Evolutionary conservation across 2,113 vertebrate species (phyloP), one percentile per base, ranked within the genome.

Genomic region (Ochotona curzoniae): DNA sequence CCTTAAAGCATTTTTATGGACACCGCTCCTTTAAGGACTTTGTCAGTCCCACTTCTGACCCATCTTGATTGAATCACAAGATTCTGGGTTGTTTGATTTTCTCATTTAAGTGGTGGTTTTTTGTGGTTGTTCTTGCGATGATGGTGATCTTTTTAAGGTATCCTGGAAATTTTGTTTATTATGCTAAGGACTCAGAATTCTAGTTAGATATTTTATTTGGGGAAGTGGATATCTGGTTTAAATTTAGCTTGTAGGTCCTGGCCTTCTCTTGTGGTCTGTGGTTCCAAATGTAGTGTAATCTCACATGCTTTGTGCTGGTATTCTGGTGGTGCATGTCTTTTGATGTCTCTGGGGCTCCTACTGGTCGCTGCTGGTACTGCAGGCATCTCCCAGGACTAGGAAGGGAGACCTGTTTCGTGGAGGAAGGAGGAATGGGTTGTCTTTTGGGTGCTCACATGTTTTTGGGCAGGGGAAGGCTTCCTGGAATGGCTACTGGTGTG

Each of bases 21-120:
- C 8, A 51, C 38, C 4, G 20, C 9, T 47, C 75, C 49, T 66
- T 93, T 73, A 57, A 93, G 66, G 83, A 78, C 76, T 54, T 86
- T n/a, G 63, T 67, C 47, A 85, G 63, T 81, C 47, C 20, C 85
- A 44, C 76, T 91, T 93, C 80, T 89, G 47, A 79, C 20, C 63
- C 49, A 67, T 88, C n/a, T 89, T 91, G 73, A 8, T 74, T 6
- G 54, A 57, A 14, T 57, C 54, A 57, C 18, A 57, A 13, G 54
- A 57, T 57, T 57, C 54, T 57, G 91, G 54, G 32, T 82, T 12
- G 30, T 70, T 89, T 73, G 11, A 25, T 70, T 93, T 5, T 63
- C n/a, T 93, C 69, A 49, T 63, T 78, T 21, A 92, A 69, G 28
- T 14, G 66, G 2, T 66, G 47, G 71, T 90, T 89, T 89, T 85